Base-by-base conservation (phyloP, 2,888 invertebrate genomes). In the Poecilobothrus nobilitatus region DNA sequence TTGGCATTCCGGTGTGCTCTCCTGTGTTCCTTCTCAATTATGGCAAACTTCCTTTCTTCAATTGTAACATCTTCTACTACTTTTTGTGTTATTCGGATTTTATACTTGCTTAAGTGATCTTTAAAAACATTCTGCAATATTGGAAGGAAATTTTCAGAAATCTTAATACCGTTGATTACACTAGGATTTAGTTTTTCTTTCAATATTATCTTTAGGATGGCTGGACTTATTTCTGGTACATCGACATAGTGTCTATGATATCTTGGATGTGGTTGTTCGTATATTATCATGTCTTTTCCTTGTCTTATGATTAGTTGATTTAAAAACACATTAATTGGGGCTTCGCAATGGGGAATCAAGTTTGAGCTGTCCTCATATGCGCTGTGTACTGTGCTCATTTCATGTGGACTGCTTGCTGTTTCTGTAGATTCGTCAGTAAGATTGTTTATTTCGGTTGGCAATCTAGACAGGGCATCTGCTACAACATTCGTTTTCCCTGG, bases 291-390 rank as follows among this genome's bases (percentile, higher is more conserved):
- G 3, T 67, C 67, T 4, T 68, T 68, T 6, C 70, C 71, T 44
- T 20, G 68, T 0, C 72, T 66, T 10, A 73, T 68, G 66, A 72
- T 73, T 72, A n/a, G n/a, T n/a, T n/a, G n/a, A n/a, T n/a, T n/a
- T 27, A 67, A 63, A 33, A 71, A 69, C 9, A 70, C 70, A 21
- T 71, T 72, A 10, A 73, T 66, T 4, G 72, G 70, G 1, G n/a
- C n/a, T n/a, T n/a, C 71, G 12, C 71, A 67, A 22, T 71, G 72
- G 7, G 72, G 71, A 65, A 73, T 72, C 8, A 73, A 69, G 21
- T 72, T 72, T 18, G 71, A 68, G 27, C 66, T 68, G 44, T 72
- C 72, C 34, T 73, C 70, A 20, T 73, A 71, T 5, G 71, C 72
- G 22, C 67, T 67, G 37, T 67, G 67, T 15, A n/a, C 21, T 8